phyloP scores from a whole-genome alignment of 2,113 vertebrate species.

The Bubo bubo region DNA sequence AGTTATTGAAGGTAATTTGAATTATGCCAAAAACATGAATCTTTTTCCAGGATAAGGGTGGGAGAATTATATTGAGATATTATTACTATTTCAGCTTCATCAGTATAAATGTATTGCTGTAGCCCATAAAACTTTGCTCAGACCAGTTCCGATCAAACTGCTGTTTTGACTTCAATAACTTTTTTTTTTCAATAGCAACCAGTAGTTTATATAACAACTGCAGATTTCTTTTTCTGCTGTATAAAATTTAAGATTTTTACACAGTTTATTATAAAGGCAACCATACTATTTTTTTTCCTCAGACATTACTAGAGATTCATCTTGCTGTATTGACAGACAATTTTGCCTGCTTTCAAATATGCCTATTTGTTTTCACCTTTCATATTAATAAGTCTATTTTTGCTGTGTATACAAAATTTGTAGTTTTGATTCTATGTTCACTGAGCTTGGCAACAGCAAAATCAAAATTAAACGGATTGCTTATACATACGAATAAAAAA shows the following conservation, averaged over 20 bases:
- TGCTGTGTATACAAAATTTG: neutral
- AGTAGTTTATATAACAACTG: neutral
- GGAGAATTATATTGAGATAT: neutral
- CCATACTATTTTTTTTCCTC: neutral
- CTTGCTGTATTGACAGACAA: neutral
- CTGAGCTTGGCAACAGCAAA: neutral
- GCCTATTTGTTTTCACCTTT: neutral
- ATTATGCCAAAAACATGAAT: neutral
- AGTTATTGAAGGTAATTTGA: neutral
- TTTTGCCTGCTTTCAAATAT: neutral
- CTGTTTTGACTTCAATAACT: neutral
- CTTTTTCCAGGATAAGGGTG: neutral
- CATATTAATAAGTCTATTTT: neutral
- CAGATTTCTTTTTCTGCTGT: neutral
- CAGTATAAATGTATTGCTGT: neutral
- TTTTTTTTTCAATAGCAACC: neutral
- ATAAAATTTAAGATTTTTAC: neutral
- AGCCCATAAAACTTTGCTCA: neutral
- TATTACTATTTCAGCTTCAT: neutral
- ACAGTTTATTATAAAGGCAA: neutral
- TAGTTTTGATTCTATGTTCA: conserved; percentile 15
- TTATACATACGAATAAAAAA: neutral
- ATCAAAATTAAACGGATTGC: conserved; percentile 2
- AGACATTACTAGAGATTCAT: neutral
- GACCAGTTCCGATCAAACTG: neutral